These are phyloP conservation scores for Raja brachyura DNA, from an alignment of 2,113 vertebrate species.

Conservation along the genomic window DNA sequence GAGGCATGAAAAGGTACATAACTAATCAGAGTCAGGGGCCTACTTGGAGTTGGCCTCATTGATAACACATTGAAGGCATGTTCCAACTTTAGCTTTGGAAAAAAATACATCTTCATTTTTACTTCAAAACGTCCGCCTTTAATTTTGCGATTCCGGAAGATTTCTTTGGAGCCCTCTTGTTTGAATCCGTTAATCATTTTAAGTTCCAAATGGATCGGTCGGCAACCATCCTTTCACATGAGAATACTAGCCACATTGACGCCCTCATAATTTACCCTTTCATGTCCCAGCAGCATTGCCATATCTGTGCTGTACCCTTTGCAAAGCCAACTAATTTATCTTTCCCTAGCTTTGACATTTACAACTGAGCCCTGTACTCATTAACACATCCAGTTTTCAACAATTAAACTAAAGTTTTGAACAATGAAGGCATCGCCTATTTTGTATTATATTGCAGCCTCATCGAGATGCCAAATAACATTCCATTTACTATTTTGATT, in stretches of 20 bases:
- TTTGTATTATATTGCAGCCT: not conserved
- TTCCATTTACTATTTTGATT: not conserved
- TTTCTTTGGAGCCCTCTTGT: not conserved
- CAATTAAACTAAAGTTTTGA: not conserved
- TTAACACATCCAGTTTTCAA: not conserved
- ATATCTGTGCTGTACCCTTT: not conserved
- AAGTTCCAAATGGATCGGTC: not conserved
- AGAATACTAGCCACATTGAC: not conserved
- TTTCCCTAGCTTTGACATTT: not conserved
- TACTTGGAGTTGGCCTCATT: too few relatives aligned
- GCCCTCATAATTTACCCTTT: not conserved
- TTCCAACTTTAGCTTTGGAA: not conserved
- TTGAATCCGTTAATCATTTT: not conserved
- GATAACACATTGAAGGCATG: not conserved
- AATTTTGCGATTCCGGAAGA: not conserved
- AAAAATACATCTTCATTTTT: not conserved
- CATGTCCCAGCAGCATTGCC: not conserved
- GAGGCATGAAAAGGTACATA: too few relatives aligned
- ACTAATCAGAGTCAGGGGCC: too few relatives aligned
- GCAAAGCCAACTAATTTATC: not conserved
- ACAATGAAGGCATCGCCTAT: not conserved
- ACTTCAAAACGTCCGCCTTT: not conserved
- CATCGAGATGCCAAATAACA: not conserved
- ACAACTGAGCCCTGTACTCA: not conserved
- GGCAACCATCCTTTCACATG: not conserved